Percentiles rank a stretch among this genome's conserved stretches.
phyloP scores from a whole-genome alignment of 2,113 vertebrate species.

The Ploceus nigricollis region DNA sequence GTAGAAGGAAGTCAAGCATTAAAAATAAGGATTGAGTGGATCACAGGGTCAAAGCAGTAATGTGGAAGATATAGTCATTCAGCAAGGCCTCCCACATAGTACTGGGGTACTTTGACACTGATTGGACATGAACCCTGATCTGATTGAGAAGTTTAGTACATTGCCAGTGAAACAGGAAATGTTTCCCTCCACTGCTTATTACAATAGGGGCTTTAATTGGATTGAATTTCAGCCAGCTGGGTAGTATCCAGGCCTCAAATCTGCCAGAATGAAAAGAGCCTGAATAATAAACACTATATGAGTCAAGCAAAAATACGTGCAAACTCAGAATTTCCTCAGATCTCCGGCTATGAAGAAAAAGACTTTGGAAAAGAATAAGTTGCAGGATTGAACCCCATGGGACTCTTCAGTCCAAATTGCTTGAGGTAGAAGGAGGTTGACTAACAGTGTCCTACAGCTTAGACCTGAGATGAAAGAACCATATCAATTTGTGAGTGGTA shows the following conservation, averaged over 20 bases:
- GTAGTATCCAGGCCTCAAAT: not conserved
- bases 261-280: not conserved
- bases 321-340: not conserved
- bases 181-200: not conserved
- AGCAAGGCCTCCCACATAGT: not conserved
- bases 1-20: not conserved
- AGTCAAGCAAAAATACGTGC: not conserved
- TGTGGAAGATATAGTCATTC: not conserved
- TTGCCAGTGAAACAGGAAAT: not conserved
- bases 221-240: not conserved
- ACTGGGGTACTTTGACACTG: not conserved
- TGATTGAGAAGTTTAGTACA: not conserved
- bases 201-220: not conserved
- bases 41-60: not conserved
- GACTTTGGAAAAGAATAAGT: not conserved
- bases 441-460: not conserved
- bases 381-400: not conserved
- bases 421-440: not conserved
- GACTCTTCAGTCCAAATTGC: not conserved
- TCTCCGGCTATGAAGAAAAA: not conserved
- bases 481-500: not conserved
- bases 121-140: not conserved
- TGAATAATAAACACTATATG: not conserved
- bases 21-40: not conserved
- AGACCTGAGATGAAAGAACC: not conserved